These are phyloP conservation scores for Chelonus insularis DNA, from an alignment of 1,140 invertebrate genomes.

Conservation along the genomic window DNA sequence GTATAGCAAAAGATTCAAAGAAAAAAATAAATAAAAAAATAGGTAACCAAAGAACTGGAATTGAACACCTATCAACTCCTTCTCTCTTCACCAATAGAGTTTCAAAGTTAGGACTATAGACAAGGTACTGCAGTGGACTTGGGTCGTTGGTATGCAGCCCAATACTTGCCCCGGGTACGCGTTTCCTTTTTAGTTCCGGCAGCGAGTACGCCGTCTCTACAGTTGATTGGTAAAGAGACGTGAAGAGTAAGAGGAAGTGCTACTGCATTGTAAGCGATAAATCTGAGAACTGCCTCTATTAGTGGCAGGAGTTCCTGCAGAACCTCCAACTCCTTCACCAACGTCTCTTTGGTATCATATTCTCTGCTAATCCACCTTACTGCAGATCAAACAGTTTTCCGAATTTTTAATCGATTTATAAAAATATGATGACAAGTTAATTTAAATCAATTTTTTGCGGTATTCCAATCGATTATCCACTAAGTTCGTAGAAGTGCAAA, in stretches of 20 bases:
- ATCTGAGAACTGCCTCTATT: constrained; percentile 36
- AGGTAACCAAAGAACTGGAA: no score
- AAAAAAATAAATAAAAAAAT: no score
- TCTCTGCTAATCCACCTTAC: not conserved
- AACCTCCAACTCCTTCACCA: constrained; percentile 15
- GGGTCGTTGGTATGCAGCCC: constrained; percentile 39
- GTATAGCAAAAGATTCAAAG: no score
- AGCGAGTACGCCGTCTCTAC: constrained; percentile 29
- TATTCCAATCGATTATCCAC: constrained; percentile 15
- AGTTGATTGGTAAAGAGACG: constrained; percentile 15
- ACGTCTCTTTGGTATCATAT: not conserved
- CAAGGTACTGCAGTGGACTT: constrained; percentile 26
- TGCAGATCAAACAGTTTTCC: not conserved
- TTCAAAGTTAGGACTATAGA: no score
- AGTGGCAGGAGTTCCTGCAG: constrained; percentile 21
- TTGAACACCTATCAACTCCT: no score
- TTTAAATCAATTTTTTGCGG: constrained; percentile 26
- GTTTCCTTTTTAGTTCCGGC: constrained; percentile 40
- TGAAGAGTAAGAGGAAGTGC: constrained; percentile 10
- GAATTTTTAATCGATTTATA: not conserved
- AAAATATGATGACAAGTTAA: constrained; percentile 8
- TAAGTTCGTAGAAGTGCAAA: constrained; percentile 48
- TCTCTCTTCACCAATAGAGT: no score
- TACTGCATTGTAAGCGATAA: constrained; percentile 38
- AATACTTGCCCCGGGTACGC: constrained; percentile 24